Base-by-base conservation (phyloP, 2,113 vertebrate species). In the Colistium nudipinnis region DNA sequence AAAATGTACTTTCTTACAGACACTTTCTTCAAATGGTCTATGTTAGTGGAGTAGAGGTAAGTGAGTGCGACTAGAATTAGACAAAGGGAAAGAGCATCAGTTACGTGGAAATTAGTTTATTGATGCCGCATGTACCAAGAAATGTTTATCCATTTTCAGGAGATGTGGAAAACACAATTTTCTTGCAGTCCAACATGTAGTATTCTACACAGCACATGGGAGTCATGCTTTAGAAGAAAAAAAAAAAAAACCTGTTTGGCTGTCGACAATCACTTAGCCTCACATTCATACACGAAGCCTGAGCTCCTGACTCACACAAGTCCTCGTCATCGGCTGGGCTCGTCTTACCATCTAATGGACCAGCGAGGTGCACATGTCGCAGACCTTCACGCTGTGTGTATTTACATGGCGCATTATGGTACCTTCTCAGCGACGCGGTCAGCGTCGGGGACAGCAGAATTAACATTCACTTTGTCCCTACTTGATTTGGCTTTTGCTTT, bases 91-190 rank as follows among this genome's bases (percentile, higher is more conserved):
- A n/a, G n/a, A n/a, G 16, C 1, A 48, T 28, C 14, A 41, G 36
- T 57, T 20, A 76, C 62, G 70, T 84, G 65, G 77, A 81, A 87
- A 86, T 85, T 59, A 47, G 84, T 93, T 93, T 92, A 92, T 92
- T 92, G 81, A 87, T 77, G 70, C 54, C 76, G 62, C 28, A 68
- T 82, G 85, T 90, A 89, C 86, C 87, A 89, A 87, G 80, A 88
- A 64, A 41, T 19, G 24, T 64, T 53, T 62, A 28, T 80, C 43
- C 7, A 41, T 66, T 59, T n/a, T 79, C 48, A 35, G 38, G 36
- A 24, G 64, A 64, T 1, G 31, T 59, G 53, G 53, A 63, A 68
- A 81, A 78, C 49, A 52, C 2, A 17, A 45, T 60, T 62, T 70
- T 61, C 54, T 43, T 79, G 68, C 65, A 35, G 70, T 84, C 65